Percentiles rank a stretch among this genome's conserved stretches.
Evolutionary conservation across 2,797 vertebrate genomes (phyloP).

Genomic region (Pipistrellus nathusii): DNA sequence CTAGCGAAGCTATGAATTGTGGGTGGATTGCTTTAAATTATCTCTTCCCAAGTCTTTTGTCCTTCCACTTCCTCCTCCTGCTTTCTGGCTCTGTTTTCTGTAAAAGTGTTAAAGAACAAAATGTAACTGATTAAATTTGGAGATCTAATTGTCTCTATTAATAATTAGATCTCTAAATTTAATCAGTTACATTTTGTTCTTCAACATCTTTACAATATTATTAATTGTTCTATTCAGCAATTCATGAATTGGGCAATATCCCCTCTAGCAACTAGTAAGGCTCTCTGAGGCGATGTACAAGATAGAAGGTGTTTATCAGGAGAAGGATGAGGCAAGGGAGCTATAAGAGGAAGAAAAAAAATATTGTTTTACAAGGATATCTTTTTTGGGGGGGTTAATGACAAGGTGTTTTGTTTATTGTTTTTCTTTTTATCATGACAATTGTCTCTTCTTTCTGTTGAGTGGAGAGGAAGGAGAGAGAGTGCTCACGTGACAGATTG

Average conservation of each 20-base stretch:
- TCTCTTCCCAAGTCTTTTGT: background rate
- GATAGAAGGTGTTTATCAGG: background rate
- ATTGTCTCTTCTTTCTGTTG: background rate
- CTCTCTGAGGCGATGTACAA: background rate
- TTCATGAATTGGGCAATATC: background rate
- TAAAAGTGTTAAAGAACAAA: background rate
- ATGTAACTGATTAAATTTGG: background rate
- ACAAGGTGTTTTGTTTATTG: background rate
- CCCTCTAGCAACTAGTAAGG: background rate
- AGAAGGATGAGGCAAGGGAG: background rate
- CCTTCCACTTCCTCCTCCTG: background rate
- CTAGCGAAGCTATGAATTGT: background rate
- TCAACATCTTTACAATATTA: background rate
- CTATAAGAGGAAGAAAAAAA: background rate
- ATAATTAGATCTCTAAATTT: background rate
- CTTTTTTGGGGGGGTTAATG: background rate
- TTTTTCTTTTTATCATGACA: background rate
- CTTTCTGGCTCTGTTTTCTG: background rate
- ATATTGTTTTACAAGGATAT: background rate
- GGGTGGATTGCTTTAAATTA: background rate
- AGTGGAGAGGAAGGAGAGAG: background rate
- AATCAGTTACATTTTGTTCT: background rate
- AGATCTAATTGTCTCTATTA: background rate
- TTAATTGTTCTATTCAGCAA: background rate
- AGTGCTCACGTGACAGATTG: background rate